Percentiles rank a stretch among this genome's conserved stretches.
Conservation (phyloP, 2,113 vertebrate genomes). For the Sinosuthora webbiana region DNA sequence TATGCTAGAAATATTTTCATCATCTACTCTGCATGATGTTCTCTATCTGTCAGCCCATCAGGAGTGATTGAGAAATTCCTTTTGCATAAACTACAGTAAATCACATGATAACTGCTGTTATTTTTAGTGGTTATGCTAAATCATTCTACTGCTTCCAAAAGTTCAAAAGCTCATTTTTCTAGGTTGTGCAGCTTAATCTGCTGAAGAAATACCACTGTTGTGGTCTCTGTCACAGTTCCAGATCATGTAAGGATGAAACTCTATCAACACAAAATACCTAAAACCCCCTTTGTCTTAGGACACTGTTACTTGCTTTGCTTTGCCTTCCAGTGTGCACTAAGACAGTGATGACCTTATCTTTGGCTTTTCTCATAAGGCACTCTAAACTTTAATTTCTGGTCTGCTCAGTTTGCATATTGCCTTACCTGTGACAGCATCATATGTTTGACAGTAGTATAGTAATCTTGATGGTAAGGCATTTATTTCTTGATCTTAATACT, state of each 20-base stretch:
- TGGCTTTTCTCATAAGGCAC: background rate
- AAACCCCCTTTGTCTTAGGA: background rate
- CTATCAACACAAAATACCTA: background rate
- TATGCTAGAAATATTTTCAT: background rate
- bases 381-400: background rate
- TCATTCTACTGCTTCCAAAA: background rate
- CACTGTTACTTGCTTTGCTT: background rate
- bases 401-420: background rate
- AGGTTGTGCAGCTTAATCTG: background rate
- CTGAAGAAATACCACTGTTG: background rate
- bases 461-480: background rate
- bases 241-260: background rate
- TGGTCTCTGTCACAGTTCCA: background rate
- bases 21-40: background rate
- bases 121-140: background rate
- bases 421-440: background rate
- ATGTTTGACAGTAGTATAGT: background rate
- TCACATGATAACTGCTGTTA: background rate
- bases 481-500: background rate
- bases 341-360: background rate
- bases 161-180: background rate
- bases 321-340: background rate
- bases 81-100: conserved; percentile 1
- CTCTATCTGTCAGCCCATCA: background rate
- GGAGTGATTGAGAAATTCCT: background rate